These are phyloP conservation scores for Pseudoips prasinana DNA, from an alignment of 2,888 invertebrate species.

Conservation along the genomic window DNA sequence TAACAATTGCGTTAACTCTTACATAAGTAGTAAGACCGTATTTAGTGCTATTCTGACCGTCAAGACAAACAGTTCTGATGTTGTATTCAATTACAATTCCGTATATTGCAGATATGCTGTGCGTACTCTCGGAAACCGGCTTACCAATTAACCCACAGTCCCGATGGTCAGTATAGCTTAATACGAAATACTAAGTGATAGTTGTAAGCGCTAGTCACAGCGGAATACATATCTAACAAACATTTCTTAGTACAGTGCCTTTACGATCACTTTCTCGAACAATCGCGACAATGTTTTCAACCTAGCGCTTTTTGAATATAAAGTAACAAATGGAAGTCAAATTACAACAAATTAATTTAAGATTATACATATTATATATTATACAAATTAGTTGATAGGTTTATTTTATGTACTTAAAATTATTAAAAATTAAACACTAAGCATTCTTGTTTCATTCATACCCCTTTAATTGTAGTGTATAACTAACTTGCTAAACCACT, in stretches of 20 bases:
- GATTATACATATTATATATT: slow-evolving; percentile 81
- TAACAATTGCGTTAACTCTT: slow-evolving; percentile 73
- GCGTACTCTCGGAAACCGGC: too few species aligned
- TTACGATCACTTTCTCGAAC: slow-evolving; percentile 61
- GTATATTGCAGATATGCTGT: too few species aligned
- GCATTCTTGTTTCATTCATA: slow-evolving; percentile 35
- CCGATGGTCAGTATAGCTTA: too few species aligned
- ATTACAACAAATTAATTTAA: slow-evolving; percentile 81
- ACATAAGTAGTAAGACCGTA: slow-evolving; percentile 56
- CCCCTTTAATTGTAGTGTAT: too few species aligned
- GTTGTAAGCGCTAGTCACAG: slow-evolving; percentile 75
- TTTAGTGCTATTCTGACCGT: too few species aligned
- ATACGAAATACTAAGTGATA: slow-evolving; percentile 53
- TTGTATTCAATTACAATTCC: too few species aligned
- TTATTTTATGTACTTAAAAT: slow-evolving; percentile 82
- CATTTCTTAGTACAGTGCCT: slow-evolving; percentile 65
- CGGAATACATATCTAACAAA: slow-evolving; percentile 56
- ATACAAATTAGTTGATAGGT: slow-evolving; percentile 81
- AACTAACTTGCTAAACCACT: too few species aligned
- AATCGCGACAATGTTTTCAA: slow-evolving; percentile 61
- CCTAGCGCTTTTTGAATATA: slow-evolving; percentile 75
- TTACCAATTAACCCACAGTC: too few species aligned
- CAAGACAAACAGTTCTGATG: too few species aligned
- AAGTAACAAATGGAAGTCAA: slow-evolving; percentile 78
- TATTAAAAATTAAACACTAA: slow-evolving; percentile 77